Evolutionary conservation across 2,888 invertebrate species (phyloP), one percentile per base, ranked within the genome.

Genomic region (Dusona sp.): DNA sequence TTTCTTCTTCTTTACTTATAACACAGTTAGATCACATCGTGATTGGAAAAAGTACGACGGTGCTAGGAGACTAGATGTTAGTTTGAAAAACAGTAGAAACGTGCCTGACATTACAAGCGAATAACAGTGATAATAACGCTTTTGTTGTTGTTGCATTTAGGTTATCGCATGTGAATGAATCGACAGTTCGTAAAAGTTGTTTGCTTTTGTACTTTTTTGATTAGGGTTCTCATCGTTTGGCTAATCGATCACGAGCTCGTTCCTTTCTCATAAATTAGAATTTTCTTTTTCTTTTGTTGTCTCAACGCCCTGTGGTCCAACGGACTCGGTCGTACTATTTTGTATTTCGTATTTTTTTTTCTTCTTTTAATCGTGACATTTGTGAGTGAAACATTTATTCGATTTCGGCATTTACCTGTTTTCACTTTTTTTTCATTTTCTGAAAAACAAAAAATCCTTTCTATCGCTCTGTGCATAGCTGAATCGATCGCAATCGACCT

Each of bases 41-140:
- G 88, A 90, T 90, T 87, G 89, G 86, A 88, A 36, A 64, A 87
- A 88, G 87, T 88, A 92, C 90, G 89, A 92, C 89, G 89, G 90
- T 92, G 91, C 92, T 92, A 92, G 89, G 88, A 89, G 94, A 94
- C 94, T 94, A 94, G 94, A 94, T 85, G 88, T 92, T 93, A 92
- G 87, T 73, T 80, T 88, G 77, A 90, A 88, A 89, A 89, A 91
- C 89, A 89, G 88, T 90, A 90, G 86, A 92, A 92, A 91, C 88
- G 84, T 89, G 89, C 90, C 86, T 89, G 90, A 90, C 88, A 64
- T 83, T 84, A 89, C 89, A 90, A 91, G 90, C 90, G 90, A 90
- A 91, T 89, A 87, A 89, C 88, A 77, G 68, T 81, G 16, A 74
- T 11, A 19, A 38, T 57, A 19, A 51, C 33, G 51, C 29, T 74